Conservation (phyloP, 2,113 vertebrate genomes). For the Python bivittatus region DNA sequence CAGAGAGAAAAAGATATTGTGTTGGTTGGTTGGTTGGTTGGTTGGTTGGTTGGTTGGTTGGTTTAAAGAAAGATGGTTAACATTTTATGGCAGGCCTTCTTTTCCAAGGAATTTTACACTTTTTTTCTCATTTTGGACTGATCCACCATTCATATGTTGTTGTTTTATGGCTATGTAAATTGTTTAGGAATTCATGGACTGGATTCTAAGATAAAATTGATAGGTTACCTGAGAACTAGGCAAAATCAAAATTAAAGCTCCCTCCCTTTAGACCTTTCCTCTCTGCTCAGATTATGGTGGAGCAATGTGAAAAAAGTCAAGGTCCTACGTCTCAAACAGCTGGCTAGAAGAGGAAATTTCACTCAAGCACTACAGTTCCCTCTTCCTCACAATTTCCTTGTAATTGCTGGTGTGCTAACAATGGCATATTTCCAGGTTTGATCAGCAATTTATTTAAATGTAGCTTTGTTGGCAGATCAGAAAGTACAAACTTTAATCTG, state of each 20-base stretch:
- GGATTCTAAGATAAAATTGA: background rate
- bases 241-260: background rate
- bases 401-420: background rate
- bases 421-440: background rate
- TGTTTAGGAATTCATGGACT: background rate
- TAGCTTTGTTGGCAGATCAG: background rate
- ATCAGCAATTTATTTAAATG: background rate
- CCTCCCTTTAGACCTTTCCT: background rate
- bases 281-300: background rate
- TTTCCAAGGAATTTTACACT: conserved; percentile 3
- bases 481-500: background rate
- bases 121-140: background rate
- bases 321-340: background rate
- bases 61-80: background rate
- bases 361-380: background rate
- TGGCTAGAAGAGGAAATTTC: background rate
- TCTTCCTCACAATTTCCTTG: background rate
- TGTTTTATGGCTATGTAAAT: background rate
- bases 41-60: background rate
- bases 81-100: background rate
- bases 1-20: background rate
- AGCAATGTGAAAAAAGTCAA: background rate
- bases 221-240: background rate
- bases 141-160: background rate
- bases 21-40: background rate